Base-by-base conservation (phyloP, 2,113 vertebrate genomes). In the Tachysurus fulvidraco region DNA sequence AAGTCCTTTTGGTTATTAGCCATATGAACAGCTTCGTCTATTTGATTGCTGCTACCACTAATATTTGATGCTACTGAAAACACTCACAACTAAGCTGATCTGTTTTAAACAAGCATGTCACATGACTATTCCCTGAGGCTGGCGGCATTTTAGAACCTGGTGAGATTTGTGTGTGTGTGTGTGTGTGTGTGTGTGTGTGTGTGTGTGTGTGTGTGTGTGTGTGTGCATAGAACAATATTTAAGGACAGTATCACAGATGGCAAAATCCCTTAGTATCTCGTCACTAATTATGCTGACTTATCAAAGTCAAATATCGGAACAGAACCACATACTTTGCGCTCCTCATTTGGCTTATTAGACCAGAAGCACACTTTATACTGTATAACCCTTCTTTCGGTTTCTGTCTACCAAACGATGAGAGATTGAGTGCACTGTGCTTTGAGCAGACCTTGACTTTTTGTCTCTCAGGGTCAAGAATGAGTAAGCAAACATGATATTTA, bases 11-110 rank as follows among this genome's bases (percentile, higher is more conserved):
- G 77, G 92, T 92, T 94, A 92, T 91, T 93, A 89, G 91, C 89
- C 90, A 91, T 92, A 94, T 91, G 94, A 93, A 95, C 93, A 91
- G 93, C 94, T 94, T 94, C 90, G 94, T 95, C 93, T 93, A 89
- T 94, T 95, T 95, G 94, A 94, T 93, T 91, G 90, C 87, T 91
- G 74, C 89, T 91, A 93, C 94, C 94, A 91, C 90, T 91, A 93
- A 93, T 93, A 93, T 90, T 90, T 92, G 93, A 89, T 44, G 81
- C 92, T 91, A 91, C 85, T 91, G 88, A 93, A 93, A 92, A 88
- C 57, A 64, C 57, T 82, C 12, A 69, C 52, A 54, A 77, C 67
- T 46, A 91, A 88, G 73, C 84, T 76, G 85, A 87, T 59, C 62
- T 50, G 73, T 60, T 81, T 81, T 60, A 60, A 59, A 44, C 78